These are phyloP conservation scores for Syngnathus floridae DNA, from an alignment of 2,113 vertebrate species.

Conservation along the genomic window DNA sequence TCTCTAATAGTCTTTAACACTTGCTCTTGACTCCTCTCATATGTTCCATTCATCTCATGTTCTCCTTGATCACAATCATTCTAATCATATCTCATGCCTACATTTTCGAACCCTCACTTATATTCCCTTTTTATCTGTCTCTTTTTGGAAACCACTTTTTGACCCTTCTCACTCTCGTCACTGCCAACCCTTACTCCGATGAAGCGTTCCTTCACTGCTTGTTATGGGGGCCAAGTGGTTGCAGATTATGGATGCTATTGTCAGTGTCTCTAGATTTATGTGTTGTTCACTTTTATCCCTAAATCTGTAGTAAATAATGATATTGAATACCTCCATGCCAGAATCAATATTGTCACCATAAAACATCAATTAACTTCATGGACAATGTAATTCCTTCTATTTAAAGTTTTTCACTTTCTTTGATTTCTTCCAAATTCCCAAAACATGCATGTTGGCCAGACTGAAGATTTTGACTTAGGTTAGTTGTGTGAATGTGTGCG, in stretches of 20 bases:
- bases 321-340: too few species aligned
- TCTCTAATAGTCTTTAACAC: too few species aligned
- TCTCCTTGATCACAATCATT: background rate
- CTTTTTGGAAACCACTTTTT: background rate
- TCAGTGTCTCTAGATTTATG: background rate
- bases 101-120: constrained; percentile 16
- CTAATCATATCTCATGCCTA: constrained; percentile 19
- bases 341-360: too few species aligned
- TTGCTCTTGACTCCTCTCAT: background rate
- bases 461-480: too few species aligned
- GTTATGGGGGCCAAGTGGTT: constrained; percentile 15
- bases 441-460: too few species aligned
- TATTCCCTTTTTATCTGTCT: constrained; percentile 19
- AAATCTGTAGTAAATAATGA: too few species aligned
- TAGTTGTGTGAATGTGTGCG: too few species aligned
- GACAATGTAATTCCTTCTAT: too few species aligned
- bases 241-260: background rate
- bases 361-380: too few species aligned
- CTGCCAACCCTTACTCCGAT: background rate
- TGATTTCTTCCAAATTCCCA: too few species aligned
- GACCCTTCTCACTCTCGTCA: background rate
- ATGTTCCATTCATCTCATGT: background rate
- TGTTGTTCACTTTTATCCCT: background rate
- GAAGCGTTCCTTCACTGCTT: constrained; percentile 2
- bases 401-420: too few species aligned